These are phyloP conservation scores for Drosophila greeni DNA, from an alignment of 2,888 invertebrate genomes.

Conservation along the genomic window DNA sequence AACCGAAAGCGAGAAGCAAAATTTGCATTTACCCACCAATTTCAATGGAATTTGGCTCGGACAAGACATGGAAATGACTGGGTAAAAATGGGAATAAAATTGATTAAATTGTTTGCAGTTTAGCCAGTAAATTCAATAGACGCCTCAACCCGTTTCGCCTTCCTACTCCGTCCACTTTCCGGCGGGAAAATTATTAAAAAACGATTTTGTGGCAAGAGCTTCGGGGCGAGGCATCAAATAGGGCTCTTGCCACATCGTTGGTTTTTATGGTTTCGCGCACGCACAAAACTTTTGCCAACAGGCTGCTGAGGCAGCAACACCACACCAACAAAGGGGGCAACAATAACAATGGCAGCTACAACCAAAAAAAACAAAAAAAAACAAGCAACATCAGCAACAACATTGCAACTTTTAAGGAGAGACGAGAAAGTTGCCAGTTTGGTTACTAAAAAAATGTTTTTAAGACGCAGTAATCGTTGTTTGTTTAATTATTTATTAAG, in stretches of 20 bases:
- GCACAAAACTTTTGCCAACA: constrained; percentile 65
- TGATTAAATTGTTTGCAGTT: constrained; percentile 45
- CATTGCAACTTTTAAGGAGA: constrained; percentile 43
- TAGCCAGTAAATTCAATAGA: constrained; percentile 47
- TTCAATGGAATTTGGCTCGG: constrained; percentile 38
- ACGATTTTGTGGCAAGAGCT: constrained; percentile 65
- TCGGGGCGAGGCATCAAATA: constrained; percentile 43
- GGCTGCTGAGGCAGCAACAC: constrained; percentile 32
- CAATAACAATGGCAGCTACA: constrained; percentile 38
- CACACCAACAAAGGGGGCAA: constrained; percentile 30
- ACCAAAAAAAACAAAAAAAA: constrained; percentile 1
- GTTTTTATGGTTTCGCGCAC: constrained; percentile 74
- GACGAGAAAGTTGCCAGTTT: constrained; percentile 33
- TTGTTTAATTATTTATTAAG: too few relatives aligned
- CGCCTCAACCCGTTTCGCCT: constrained; percentile 20
- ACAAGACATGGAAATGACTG: constrained; percentile 21
- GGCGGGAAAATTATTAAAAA: constrained; percentile 62
- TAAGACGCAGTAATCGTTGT: background rate
- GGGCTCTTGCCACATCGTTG: constrained; percentile 73
- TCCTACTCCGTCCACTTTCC: background rate
- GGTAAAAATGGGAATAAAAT: constrained; percentile 33
- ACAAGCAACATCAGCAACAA: constrained; percentile 42
- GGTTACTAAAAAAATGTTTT: constrained; percentile 10
- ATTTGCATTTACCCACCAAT: constrained; percentile 40
- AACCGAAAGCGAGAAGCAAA: constrained; percentile 8